These are phyloP conservation scores for Piliocolobus tephrosceles DNA, from an alignment of 2,113 vertebrate species.

Conservation along the genomic window DNA sequence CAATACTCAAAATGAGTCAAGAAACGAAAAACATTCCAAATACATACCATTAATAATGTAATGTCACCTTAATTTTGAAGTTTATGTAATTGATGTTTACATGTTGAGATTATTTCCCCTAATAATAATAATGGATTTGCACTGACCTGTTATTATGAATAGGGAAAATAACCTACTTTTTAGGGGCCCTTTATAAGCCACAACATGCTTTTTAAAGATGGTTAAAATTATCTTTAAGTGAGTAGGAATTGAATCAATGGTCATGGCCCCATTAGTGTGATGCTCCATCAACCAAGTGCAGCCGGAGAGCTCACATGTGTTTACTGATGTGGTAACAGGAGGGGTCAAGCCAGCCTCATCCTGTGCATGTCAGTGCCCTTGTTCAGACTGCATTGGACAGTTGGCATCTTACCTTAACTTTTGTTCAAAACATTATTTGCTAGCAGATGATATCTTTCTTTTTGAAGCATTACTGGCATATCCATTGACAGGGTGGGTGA, in stretches of 20 bases:
- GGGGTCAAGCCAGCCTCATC: not conserved
- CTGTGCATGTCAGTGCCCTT: not conserved
- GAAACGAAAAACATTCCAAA: constrained; percentile 2
- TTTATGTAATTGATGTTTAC: not conserved
- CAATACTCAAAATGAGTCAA: not conserved
- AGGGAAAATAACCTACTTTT: not conserved
- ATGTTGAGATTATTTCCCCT: not conserved
- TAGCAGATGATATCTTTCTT: not conserved
- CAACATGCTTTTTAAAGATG: not conserved
- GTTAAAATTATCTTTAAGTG: not conserved
- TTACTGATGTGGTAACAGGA: not conserved
- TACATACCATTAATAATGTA: not conserved
- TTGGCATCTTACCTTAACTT: not conserved
- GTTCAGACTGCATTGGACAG: not conserved
- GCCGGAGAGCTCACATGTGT: not conserved
- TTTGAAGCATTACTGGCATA: not conserved
- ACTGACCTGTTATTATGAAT: not conserved
- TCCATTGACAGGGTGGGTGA: not conserved
- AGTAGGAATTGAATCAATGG: not conserved
- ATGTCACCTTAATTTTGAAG: not conserved
- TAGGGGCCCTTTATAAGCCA: not conserved
- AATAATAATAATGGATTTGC: not conserved
- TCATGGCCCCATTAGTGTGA: not conserved
- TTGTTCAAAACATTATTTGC: constrained; percentile 2
- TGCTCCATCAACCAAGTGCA: not conserved